These are phyloP conservation scores for Anguilla marmorata DNA, from an alignment of 2,797 vertebrate species.

Conservation along the genomic window DNA sequence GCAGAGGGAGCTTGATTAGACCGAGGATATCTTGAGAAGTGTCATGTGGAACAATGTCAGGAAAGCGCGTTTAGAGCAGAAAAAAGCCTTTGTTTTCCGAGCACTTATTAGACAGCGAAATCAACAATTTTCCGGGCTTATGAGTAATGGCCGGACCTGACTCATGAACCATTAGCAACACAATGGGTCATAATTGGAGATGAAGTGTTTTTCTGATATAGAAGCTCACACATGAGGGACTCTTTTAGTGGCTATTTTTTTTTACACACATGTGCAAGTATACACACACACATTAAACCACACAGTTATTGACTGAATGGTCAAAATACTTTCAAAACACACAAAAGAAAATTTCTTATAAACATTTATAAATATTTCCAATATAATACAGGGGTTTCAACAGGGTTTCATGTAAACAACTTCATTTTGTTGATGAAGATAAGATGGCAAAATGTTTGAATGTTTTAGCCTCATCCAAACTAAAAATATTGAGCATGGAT, in stretches of 20 bases:
- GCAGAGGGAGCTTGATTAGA: slow-evolving; percentile 24
- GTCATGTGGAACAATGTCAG: not conserved
- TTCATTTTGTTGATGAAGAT: too few species aligned
- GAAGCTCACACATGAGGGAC: not conserved
- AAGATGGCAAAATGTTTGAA: too few species aligned
- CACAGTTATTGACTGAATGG: not conserved
- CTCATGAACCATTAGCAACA: not conserved
- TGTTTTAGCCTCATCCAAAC: too few species aligned
- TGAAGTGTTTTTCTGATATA: not conserved
- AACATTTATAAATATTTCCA: not conserved
- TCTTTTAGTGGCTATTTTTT: not conserved
- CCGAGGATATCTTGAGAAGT: slow-evolving; percentile 7
- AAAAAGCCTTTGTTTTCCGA: slow-evolving; percentile 9
- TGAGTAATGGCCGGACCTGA: slow-evolving; percentile 10
- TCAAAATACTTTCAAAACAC: not conserved
- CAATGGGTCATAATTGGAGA: not conserved
- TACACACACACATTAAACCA: not conserved
- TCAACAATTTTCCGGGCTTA: slow-evolving; percentile 20
- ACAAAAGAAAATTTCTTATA: not conserved
- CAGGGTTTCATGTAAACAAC: too few species aligned
- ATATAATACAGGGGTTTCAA: not conserved
- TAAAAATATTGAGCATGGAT: too few species aligned
- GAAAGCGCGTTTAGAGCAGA: not conserved
- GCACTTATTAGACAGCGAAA: slow-evolving; percentile 18
- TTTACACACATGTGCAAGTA: not conserved